These are phyloP conservation scores for Hypercompe scribonia DNA, from an alignment of 2,888 invertebrate species.

Conservation along the genomic window DNA sequence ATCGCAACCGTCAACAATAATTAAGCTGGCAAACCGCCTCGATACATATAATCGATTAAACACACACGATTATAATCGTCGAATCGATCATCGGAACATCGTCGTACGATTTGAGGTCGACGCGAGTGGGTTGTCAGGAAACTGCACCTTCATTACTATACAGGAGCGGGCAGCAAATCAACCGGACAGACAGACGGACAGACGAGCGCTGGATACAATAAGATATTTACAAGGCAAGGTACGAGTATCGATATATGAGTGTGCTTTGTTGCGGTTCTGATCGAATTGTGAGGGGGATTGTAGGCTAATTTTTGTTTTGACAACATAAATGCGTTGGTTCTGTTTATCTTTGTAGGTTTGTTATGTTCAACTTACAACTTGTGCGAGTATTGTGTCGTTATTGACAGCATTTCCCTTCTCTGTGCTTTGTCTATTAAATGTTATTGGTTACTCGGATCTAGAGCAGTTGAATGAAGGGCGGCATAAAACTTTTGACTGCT, in stretches of 20 bases:
- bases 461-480: too few relatives aligned
- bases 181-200: conserved; percentile 72
- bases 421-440: not conserved
- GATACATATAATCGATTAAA: conserved; percentile 68
- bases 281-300: conserved; percentile 51
- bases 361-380: not conserved
- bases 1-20: conserved; percentile 60
- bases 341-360: conserved; percentile 33
- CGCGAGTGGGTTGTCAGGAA: conserved; percentile 67
- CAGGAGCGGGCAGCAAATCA: conserved; percentile 78
- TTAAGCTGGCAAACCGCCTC: conserved; percentile 60
- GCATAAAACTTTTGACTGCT: too few relatives aligned
- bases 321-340: conserved; percentile 49
- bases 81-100: conserved; percentile 77
- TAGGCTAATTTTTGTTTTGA: conserved; percentile 67
- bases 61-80: conserved; percentile 67
- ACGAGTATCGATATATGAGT: conserved; percentile 60
- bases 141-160: conserved; percentile 80
- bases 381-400: not conserved
- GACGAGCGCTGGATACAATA: conserved; percentile 74
- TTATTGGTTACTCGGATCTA: not conserved
- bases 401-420: not conserved
- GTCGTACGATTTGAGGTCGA: conserved; percentile 58
- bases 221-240: conserved; percentile 75
- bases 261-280: conserved; percentile 56